Percentiles rank a stretch among this genome's conserved stretches.
Evolutionary conservation across 2,113 vertebrate genomes (phyloP).

Genomic region (Dasyornis broadbenti): DNA sequence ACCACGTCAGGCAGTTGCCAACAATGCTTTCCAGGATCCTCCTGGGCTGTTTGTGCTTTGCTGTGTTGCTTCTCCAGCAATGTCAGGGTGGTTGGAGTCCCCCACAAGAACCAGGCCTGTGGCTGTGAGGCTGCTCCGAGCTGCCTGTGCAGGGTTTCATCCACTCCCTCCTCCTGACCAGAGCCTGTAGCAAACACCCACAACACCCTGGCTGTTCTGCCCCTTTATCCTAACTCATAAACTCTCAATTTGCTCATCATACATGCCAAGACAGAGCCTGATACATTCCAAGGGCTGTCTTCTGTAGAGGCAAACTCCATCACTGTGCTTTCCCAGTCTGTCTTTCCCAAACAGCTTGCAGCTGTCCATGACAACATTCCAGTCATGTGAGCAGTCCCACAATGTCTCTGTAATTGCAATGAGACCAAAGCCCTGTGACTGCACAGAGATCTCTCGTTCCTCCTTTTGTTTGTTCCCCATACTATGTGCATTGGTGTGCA

Average conservation of each 20-base stretch:
- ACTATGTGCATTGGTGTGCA: neutral
- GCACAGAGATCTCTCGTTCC: neutral
- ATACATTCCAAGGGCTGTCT: neutral
- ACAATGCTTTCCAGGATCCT: neutral
- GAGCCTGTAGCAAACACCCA: neutral
- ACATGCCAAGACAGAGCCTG: neutral
- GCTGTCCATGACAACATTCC: neutral
- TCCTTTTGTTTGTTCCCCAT: neutral
- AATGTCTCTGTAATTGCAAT: neutral
- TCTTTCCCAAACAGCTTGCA: neutral
- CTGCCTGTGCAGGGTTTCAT: accelerated
- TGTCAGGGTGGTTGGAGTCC: neutral
- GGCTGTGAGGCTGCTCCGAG: neutral
- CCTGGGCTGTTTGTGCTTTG: neutral
- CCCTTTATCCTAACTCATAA: neutral
- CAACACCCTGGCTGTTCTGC: neutral
- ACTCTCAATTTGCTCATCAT: neutral
- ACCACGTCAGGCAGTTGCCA: accelerated
- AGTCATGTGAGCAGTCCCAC: neutral
- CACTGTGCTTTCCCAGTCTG: neutral
- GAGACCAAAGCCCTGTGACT: neutral
- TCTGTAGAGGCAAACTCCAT: neutral
- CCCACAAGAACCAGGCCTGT: neutral
- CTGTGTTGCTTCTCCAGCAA: neutral
- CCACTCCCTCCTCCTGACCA: neutral